These are phyloP conservation scores for Drosophila murphyi DNA, from an alignment of 1,140 invertebrate genomes.

Conservation along the genomic window DNA sequence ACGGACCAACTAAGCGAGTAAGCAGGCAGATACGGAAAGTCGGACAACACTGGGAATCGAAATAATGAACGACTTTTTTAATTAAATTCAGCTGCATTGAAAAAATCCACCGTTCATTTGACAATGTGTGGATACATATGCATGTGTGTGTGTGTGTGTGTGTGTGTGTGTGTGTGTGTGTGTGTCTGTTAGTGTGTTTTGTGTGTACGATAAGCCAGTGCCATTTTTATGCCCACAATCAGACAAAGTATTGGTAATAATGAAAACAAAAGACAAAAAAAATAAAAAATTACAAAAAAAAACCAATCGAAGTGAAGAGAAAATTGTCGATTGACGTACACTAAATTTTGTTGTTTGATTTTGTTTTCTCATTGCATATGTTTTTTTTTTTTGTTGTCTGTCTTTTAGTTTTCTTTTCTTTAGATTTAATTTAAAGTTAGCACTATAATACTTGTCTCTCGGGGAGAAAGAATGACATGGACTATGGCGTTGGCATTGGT, in stretches of 20 bases:
- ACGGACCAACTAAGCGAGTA: background rate
- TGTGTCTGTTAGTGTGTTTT: background rate
- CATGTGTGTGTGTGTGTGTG: background rate
- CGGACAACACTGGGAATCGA: background rate
- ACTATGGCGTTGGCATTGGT: slow-evolving; percentile 3
- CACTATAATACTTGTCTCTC: slow-evolving; percentile 40
- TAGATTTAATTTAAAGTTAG: slow-evolving; percentile 26
- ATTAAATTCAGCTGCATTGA: slow-evolving; percentile 16
- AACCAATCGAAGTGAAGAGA: slow-evolving; percentile 11
- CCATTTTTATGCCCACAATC: background rate
- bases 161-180: background rate
- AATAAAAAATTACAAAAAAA: background rate
- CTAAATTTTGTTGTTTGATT: background rate
- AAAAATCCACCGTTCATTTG: slow-evolving; percentile 7
- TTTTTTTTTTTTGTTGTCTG: slow-evolving; percentile 3
- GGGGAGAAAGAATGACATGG: slow-evolving; percentile 2
- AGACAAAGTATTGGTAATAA: slow-evolving; percentile 5
- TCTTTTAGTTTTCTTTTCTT: slow-evolving; percentile 3
- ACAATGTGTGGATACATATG: background rate
- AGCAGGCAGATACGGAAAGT: background rate
- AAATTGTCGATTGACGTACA: slow-evolving; percentile 18
- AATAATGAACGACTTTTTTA: slow-evolving; percentile 8
- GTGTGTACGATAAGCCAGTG: slow-evolving; percentile 32
- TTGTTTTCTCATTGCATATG: slow-evolving; percentile 13
- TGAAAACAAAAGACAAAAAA: background rate